These are phyloP conservation scores for Caenorhabditis auriculariae DNA, from an alignment of 2,888 invertebrate genomes.

Conservation along the genomic window DNA sequence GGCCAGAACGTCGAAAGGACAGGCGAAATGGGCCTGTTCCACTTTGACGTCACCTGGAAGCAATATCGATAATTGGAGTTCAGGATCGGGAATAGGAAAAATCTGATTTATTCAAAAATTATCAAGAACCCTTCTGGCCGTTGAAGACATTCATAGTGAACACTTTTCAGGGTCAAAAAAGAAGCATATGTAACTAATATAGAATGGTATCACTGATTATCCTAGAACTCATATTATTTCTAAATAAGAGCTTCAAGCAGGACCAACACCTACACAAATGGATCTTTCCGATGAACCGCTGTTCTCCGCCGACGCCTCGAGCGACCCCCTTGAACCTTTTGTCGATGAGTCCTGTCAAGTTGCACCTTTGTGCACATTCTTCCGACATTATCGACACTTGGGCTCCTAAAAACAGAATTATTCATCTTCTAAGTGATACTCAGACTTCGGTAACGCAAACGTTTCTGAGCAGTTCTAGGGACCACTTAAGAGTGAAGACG, in stretches of 20 bases:
- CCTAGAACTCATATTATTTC: neutral
- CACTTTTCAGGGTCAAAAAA: too few relatives aligned
- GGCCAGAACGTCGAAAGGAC: slow-evolving; percentile 92
- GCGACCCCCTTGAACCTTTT: slow-evolving; percentile 92
- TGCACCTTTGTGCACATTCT: slow-evolving; percentile 75
- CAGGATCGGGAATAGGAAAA: too few relatives aligned
- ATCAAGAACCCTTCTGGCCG: too few relatives aligned
- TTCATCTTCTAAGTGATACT: slow-evolving; percentile 4
- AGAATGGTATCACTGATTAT: neutral
- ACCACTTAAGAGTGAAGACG: too few relatives aligned
- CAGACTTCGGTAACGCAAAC: neutral
- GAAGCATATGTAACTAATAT: neutral
- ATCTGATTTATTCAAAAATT: neutral
- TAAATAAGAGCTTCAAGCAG: neutral
- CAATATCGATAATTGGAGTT: neutral
- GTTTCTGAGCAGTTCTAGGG: too few relatives aligned
- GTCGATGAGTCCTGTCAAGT: slow-evolving; percentile 70
- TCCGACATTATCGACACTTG: slow-evolving; percentile 98
- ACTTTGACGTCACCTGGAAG: slow-evolving; percentile 80
- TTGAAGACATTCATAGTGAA: too few relatives aligned
- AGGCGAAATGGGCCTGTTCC: slow-evolving; percentile 86
- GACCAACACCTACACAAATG: slow-evolving; percentile 74
- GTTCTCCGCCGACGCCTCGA: slow-evolving; percentile 95
- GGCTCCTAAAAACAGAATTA: slow-evolving; percentile 71
- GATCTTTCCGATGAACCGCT: slow-evolving; percentile 90